These are phyloP conservation scores for Adineta ricciae DNA, from an alignment of 2,888 invertebrate species.

Conservation along the genomic window DNA sequence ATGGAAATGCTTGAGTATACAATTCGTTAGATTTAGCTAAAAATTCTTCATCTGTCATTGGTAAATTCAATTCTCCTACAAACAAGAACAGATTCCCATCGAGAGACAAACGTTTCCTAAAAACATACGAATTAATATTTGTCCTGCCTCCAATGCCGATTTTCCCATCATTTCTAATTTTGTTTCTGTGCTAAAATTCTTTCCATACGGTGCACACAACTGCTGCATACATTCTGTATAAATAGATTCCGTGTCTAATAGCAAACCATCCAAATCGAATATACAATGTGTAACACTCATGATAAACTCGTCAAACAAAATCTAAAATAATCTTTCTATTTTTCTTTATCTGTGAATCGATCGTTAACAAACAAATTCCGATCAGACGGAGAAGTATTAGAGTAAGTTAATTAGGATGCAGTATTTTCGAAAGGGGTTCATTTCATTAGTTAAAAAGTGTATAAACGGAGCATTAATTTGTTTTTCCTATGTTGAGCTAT, in stretches of 20 bases:
- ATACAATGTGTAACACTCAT: slow-evolving; percentile 24
- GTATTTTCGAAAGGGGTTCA: too few species aligned
- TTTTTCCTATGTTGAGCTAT: too few species aligned
- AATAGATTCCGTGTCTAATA: neutral
- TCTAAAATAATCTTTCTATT: too few species aligned
- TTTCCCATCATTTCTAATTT: slow-evolving; percentile 19
- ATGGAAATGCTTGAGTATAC: neutral
- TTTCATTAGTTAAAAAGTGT: too few species aligned
- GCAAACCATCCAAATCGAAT: slow-evolving; percentile 17
- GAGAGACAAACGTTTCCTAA: neutral
- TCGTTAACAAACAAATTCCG: too few species aligned
- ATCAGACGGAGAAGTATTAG: too few species aligned
- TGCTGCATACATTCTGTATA: neutral
- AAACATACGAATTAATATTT: neutral
- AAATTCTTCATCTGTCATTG: slow-evolving; percentile 15
- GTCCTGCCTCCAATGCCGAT: neutral
- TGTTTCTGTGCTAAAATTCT: slow-evolving; percentile 10
- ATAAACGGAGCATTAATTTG: too few species aligned
- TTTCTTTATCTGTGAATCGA: too few species aligned
- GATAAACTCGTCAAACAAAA: too few species aligned
- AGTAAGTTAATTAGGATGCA: too few species aligned
- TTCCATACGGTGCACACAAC: neutral
- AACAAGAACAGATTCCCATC: neutral
- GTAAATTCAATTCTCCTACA: neutral
- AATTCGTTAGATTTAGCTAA: neutral